Base-by-base conservation (phyloP, 2,888 invertebrate genomes). In the Ditula angustiorana region DNA sequence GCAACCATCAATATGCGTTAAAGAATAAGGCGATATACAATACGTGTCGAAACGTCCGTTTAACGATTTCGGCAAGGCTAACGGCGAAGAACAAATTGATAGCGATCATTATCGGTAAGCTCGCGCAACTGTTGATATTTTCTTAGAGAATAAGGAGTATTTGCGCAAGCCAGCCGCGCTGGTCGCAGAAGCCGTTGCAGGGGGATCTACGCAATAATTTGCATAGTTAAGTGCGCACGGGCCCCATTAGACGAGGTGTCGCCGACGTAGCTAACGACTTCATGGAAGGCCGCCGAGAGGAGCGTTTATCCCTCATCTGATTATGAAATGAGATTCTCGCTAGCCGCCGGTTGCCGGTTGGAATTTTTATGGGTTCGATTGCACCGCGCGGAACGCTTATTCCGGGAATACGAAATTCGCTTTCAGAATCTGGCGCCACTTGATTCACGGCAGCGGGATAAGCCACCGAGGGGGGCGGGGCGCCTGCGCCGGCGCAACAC, bases 391-490 rank as follows among this genome's bases (percentile, higher is more conserved):
- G 57, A 68, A 71, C 67, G 71, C 69, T 75, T 49, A 52, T 75
- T 74, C 74, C 41, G 63, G 67, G 74, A 75, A 77, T 59, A 41
- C 13, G 30, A 37, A 47, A 55, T 26, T 44, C 37, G 66, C 70
- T 58, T 62, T 61, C 67, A 53, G 53, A 56, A 62, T 64, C 69
- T 63, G 67, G 69, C 69, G 61, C 69, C 72, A 67, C 67, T 66
- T 71, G 72, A 69, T 76, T 79, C 77, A 77, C 70, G 74, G 74
- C 74, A 77, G 83, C 2, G 35, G 35, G 30, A 30, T 30, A 35
- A n/a, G 35, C n/a, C n/a, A 5, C n/a, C n/a, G n/a, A n/a, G 82
- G 83, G 83, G 82, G 83, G 85, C 81, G 83, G 74, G 69, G 80
- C 82, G 83, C 82, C 74, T 75, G 72, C 67, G 70, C 78, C 76